These are phyloP conservation scores for Vannuccia rotundouncinata DNA, from an alignment of 2,888 invertebrate species.

Conservation along the genomic window DNA sequence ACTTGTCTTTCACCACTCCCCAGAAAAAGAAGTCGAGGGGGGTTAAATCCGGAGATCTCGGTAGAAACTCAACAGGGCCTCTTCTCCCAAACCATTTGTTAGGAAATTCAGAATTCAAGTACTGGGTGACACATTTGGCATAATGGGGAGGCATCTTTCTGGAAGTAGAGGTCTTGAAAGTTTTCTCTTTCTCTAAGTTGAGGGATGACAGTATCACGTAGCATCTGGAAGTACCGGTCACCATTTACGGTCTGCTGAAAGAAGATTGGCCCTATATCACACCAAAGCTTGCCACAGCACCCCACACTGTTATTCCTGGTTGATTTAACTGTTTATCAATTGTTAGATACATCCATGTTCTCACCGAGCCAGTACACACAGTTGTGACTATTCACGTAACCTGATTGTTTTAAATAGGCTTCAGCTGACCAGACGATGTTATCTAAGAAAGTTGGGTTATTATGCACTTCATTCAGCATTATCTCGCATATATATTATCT, in stretches of 20 bases:
- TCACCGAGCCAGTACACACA: neutral
- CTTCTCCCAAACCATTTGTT: slow-evolving; percentile 6
- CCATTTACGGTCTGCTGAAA: slow-evolving; percentile 11
- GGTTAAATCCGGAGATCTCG: neutral
- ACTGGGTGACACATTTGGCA: slow-evolving; percentile 15
- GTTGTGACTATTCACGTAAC: neutral
- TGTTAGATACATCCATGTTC: neutral
- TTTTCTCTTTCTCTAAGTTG: slow-evolving; percentile 18
- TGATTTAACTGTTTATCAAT: neutral
- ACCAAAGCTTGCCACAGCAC: neutral
- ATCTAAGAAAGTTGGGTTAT: neutral
- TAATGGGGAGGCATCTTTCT: slow-evolving; percentile 5
- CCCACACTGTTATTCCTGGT: neutral
- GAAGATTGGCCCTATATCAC: slow-evolving; percentile 8
- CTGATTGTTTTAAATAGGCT: neutral
- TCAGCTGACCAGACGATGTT: neutral
- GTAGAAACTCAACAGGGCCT: slow-evolving; percentile 3
- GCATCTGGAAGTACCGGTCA: neutral
- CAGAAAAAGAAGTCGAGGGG: neutral
- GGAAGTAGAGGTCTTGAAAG: neutral
- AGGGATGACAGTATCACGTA: slow-evolving; percentile 10
- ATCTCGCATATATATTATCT: too few species aligned
- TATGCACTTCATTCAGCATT: neutral
- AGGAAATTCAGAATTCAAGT: slow-evolving; percentile 15
- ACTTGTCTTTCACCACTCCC: neutral